phyloP scores from a whole-genome alignment of 2,797 vertebrate species.

The Lagodon rhomboides region DNA sequence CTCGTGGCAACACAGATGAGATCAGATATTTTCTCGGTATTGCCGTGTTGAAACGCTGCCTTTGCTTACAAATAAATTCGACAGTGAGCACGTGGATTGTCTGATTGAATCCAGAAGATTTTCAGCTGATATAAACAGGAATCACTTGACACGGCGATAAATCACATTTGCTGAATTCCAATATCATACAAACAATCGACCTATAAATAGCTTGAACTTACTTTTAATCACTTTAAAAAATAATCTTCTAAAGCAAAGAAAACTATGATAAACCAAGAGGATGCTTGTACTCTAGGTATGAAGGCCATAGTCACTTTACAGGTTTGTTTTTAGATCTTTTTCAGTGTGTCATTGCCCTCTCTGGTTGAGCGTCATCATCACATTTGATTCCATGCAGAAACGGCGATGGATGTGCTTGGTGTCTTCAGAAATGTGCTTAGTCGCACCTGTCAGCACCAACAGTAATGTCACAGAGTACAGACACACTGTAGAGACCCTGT shows the following conservation, averaged over 20 bases:
- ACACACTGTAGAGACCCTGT: background rate
- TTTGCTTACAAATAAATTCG: constrained; percentile 22
- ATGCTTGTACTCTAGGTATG: no score
- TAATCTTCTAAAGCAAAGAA: background rate
- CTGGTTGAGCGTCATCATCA: background rate
- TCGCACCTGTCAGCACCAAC: no score
- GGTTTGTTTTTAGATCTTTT: background rate
- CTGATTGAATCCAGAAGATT: constrained; percentile 9
- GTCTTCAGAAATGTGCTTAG: no score
- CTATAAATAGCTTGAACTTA: background rate
- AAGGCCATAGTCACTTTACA: background rate
- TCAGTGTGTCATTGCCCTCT: background rate
- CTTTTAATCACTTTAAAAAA: background rate
- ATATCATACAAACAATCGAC: background rate
- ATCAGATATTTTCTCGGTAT: constrained; percentile 20
- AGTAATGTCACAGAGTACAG: no score
- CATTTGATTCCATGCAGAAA: background rate
- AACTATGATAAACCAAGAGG: background rate
- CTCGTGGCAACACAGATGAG: background rate
- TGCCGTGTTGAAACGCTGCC: background rate
- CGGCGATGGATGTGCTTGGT: background rate
- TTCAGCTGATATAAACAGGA: constrained; percentile 22
- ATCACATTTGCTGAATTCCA: background rate
- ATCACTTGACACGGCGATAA: background rate
- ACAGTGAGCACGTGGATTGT: background rate